These are phyloP conservation scores for Monopis laevigella DNA, from an alignment of 2,888 invertebrate species.

Conservation along the genomic window DNA sequence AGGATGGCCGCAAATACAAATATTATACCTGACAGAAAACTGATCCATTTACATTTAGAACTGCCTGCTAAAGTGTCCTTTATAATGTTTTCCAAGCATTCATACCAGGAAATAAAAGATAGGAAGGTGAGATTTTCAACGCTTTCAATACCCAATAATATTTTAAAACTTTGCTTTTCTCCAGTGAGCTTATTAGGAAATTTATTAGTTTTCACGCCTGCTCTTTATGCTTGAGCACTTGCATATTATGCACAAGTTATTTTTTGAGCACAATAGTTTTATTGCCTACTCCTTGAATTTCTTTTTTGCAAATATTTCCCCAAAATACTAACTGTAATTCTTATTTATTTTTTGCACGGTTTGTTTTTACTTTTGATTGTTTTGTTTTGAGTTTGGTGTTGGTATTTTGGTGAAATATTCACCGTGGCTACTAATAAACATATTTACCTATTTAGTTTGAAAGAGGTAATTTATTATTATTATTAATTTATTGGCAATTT, in stretches of 20 bases:
- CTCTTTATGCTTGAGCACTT: no score
- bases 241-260: no score
- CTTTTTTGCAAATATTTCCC: slow-evolving; percentile 41
- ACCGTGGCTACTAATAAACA: slow-evolving; percentile 41
- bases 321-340: slow-evolving; percentile 58
- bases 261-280: background rate
- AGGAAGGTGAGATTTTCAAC: slow-evolving; percentile 50
- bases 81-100: slow-evolving; percentile 61
- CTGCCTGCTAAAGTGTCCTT: slow-evolving; percentile 30
- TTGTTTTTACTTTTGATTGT: slow-evolving; percentile 31
- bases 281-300: slow-evolving; percentile 18
- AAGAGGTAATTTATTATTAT: background rate
- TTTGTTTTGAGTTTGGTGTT: slow-evolving; percentile 49
- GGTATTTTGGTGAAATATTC: slow-evolving; percentile 63
- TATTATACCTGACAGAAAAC: slow-evolving; percentile 31
- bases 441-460: no score
- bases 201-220: no score
- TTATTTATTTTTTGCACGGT: slow-evolving; percentile 38
- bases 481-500: background rate
- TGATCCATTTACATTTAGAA: slow-evolving; percentile 38
- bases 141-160: slow-evolving; percentile 39
- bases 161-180: no score
- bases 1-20: background rate
- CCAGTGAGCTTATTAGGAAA: no score
- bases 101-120: slow-evolving; percentile 45